Evolutionary conservation across 2,113 vertebrate species (phyloP).

Genomic region (Oreochromis tanganicae): DNA sequence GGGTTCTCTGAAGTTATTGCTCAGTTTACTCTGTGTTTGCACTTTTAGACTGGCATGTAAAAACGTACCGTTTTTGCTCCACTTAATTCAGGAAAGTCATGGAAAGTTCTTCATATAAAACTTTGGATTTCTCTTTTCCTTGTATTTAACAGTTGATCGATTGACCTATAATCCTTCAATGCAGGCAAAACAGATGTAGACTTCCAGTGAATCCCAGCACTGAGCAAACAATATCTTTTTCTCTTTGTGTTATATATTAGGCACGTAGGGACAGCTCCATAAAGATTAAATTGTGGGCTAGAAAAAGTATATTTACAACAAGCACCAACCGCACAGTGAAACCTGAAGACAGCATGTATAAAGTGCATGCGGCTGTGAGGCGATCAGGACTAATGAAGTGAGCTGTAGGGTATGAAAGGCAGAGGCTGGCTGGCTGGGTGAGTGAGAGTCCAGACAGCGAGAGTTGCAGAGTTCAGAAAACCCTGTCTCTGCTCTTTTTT

Average conservation of each 20-base stretch:
- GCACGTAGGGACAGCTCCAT: background rate
- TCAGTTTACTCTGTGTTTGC: background rate
- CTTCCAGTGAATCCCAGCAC: background rate
- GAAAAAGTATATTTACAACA: background rate
- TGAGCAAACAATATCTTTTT: background rate
- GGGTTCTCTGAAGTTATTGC: background rate
- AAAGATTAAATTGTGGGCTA: background rate
- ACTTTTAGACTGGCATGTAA: background rate
- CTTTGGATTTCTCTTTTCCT: background rate
- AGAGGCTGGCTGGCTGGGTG: background rate
- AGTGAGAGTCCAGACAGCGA: slow-evolving; percentile 39
- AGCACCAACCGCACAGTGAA: background rate
- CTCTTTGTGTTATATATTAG: background rate
- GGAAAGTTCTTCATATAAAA: background rate
- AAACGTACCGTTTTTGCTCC: background rate
- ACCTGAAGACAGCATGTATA: background rate
- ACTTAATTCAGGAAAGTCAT: background rate
- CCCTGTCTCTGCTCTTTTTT: slow-evolving; percentile 19
- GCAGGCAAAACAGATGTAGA: background rate
- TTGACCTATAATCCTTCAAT: background rate
- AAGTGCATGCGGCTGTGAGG: background rate
- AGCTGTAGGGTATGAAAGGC: slow-evolving; percentile 33
- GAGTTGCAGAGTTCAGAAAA: slow-evolving; percentile 41
- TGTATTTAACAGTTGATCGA: background rate
- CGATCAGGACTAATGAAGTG: slow-evolving; percentile 43